Base-by-base conservation (phyloP, 2,113 vertebrate species). In the Echinops telfairi region DNA sequence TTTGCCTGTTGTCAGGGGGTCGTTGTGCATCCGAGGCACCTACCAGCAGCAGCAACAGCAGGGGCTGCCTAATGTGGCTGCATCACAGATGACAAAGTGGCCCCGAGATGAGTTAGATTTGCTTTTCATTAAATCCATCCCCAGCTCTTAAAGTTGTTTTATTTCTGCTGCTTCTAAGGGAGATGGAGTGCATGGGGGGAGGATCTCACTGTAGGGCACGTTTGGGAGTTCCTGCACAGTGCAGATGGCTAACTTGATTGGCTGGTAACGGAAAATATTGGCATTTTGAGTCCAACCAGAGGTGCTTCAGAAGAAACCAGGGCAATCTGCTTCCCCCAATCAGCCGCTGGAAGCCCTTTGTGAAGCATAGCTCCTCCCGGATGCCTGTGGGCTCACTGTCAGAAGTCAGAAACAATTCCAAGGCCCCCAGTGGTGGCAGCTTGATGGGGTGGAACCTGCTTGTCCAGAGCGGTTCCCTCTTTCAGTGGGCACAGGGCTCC, bases 401-500 rank as follows among this genome's bases (percentile, higher is more conserved):
- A 3, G 16, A n/a, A 33, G 22, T 33, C 19, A 33, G 70, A 71
- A 71, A 6, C 16, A 16, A n/a, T 19, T 33, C 16, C 31, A 71
- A 33, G 68, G 68, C 16, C 16, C 66, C 40, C 40, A 40, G 47
- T 53, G 47, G 47, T 11, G 47, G 47, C 47, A 53, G 47, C 47
- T 53, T 6, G 0, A 15, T n/a, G 9, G 22, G 6, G 8, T 38
- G 47, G 53, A 75, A 53, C 47, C 83, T 33, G n/a, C 47, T 40
- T 43, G 6, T 64, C 23, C 43, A 6, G 53, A 40, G 14, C 38
- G 17, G 27, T 22, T 47, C 11, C 57, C 29, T 68, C 83, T 31
- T 14, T 64, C 1, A 0, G 6, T 6, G 38, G 29, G 5, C 23
- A 0, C 15, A 0, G 38, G 25, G 31, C 29, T 1, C 25, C 16